Evolutionary conservation across 2,113 vertebrate genomes (phyloP), one percentile per base, ranked within the genome.

Genomic region (Onychorhynchus coronatus): DNA sequence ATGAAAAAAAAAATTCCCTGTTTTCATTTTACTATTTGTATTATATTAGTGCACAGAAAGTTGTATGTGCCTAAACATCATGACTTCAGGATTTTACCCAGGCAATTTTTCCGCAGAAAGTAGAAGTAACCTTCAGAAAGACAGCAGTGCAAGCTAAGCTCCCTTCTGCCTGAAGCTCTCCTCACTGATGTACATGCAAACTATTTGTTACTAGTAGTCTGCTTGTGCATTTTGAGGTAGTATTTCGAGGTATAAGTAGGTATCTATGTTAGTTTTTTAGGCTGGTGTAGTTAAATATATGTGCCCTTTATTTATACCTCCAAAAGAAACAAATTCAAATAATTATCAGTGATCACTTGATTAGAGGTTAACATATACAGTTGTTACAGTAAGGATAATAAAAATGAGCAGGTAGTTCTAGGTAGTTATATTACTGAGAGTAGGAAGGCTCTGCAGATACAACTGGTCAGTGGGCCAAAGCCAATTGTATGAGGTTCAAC

Each of bases 1-100:
- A 67, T 39, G 72, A 86, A 88, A 88, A 52, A 50, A 50, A 50
- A 24, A 46, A 20, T 88, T 67, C 53, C n/a, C 50, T 63, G 52
- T 78, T 92, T 78, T 79, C 17, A 68, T 72, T 93, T 95, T 94
- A 46, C 42, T 87, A 0, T 82, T 88, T 85, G 14, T 75, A n/a
- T 61, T 74, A 9, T 50, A 59, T 5, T 44, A 73, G 46, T 59
- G 46, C 85, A 59, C 55, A 5, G 39, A 85, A 90, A 41, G 59
- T 77, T 83, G 21, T 88, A 21, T 41, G 37, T 93, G 62, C 80
- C 79, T 77, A 42, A 83, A 37, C 31, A 33, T 47, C 1, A 1
- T 47, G 21, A 31, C 24, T 93, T 83, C 44, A 67, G 49, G 33
- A 47, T 91, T 86, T 96, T 84, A 66, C 44, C 59, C 41, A 46